Evolutionary conservation across 2,113 vertebrate species (phyloP).

Genomic region (Sebastes schlegelii): DNA sequence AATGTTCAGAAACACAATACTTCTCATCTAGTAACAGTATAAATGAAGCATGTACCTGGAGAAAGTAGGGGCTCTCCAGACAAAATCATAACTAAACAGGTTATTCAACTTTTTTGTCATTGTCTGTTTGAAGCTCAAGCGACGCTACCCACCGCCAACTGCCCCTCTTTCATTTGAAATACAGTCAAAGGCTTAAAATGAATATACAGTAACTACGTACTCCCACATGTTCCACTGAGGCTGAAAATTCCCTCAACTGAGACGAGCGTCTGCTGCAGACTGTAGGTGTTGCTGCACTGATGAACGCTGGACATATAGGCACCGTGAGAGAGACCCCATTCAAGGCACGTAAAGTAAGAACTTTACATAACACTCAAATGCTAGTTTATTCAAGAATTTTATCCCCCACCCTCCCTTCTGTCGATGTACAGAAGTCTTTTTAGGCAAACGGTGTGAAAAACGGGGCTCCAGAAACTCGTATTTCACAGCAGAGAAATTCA

Average conservation of each 20-base stretch:
- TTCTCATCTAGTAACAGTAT: background rate
- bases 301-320: constrained; percentile 53
- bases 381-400: constrained; percentile 48
- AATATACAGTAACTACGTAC: constrained; percentile 64
- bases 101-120: constrained; percentile 45
- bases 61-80: constrained; percentile 60
- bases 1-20: constrained; percentile 22
- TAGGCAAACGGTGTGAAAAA: constrained; percentile 39
- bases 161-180: constrained; percentile 53
- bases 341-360: constrained; percentile 21
- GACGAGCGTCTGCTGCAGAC: constrained; percentile 43
- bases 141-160: constrained; percentile 32
- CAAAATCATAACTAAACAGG: constrained; percentile 61
- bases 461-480: constrained; percentile 7
- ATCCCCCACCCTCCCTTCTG: background rate
- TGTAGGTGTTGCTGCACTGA: constrained; percentile 44
- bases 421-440: constrained; percentile 33
- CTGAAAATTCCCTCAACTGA: constrained; percentile 68
- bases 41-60: background rate
- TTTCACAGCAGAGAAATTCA: constrained; percentile 58
- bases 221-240: constrained; percentile 67
- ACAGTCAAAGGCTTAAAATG: constrained; percentile 61
- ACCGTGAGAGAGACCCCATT: constrained; percentile 42
- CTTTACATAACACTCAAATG: constrained; percentile 54
- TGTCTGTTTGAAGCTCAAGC: constrained; percentile 19